Evolutionary conservation across 30 jellyfish, hydroid and myxozoan species (phyloP).

Genomic region (Catostylus mosaicus): DNA sequence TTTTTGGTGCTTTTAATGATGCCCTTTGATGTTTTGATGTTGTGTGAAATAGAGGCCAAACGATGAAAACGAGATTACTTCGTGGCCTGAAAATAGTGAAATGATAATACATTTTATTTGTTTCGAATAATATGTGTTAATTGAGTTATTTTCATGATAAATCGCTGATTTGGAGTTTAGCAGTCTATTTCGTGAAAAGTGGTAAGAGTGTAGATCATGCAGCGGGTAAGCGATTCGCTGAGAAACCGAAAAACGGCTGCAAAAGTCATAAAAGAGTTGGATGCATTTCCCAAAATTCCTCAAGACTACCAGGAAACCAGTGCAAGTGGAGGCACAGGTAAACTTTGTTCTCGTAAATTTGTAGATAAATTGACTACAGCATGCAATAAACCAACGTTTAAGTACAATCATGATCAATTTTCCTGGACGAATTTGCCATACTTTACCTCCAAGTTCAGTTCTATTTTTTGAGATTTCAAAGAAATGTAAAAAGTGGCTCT

Average conservation of each 20-base stretch:
- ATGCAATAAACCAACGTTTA: no score
- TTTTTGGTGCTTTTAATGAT: no score
- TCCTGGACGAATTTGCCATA: no score
- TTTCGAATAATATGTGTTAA: no score
- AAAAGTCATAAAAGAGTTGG: conserved; percentile 83
- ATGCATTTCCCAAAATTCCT: conserved; percentile 98
- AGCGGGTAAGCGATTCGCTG: conserved; percentile 66
- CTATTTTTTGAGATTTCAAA: no score
- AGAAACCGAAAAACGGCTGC: conserved; percentile 84
- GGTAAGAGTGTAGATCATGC: conserved; percentile 20
- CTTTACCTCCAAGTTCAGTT: no score
- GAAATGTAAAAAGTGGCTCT: no score
- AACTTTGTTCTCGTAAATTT: no score
- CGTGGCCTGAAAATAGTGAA: conserved; percentile 56
- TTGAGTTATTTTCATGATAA: neutral
- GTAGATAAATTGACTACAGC: no score
- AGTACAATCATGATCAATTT: no score
- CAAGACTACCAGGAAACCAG: conserved; percentile 92
- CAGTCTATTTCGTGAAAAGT: neutral
- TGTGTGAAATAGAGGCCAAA: neutral
- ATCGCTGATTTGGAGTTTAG: neutral
- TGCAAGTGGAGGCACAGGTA: conserved; percentile 99
- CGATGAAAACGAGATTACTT: neutral
- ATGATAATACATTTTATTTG: neutral
- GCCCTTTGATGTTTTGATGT: no score